Evolutionary conservation across 2,888 invertebrate species (phyloP), one percentile per base, ranked within the genome.

Genomic region (Chloromyia formosa): DNA sequence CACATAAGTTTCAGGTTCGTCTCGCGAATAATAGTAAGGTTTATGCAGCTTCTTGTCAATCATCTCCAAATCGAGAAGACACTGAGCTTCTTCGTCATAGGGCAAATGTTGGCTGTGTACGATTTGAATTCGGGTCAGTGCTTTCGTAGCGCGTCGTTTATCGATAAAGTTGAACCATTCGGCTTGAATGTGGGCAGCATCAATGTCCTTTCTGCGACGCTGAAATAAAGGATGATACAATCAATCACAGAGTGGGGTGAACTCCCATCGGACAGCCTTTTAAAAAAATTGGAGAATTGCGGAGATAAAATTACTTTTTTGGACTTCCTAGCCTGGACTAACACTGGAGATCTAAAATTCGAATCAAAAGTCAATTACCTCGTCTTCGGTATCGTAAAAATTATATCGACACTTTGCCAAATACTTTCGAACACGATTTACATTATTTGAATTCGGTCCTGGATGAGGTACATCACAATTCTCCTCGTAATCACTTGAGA

Each of bases 21-120:
- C 45, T 12, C 14, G 16, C 12, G 12, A n/a, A 42, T 73, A 75
- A 54, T 76, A 76, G 49, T 35, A 76, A 0, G 49, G 9, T 14
- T 22, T 56, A 56, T 76, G 54, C 18, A 76, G 53, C 56, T 76
- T 76, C 40, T 76, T 76, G 66, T 76, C 76, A 10, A 73, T 40
- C 10, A 75, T 75, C 73, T 76, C 76, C 61, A 76, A 42, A 58
- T 74, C 27, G 1, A 73, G 10, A 35, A 69, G 40, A 10, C 56
- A 16, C 61, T 73, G 40, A 42, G 76, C 74, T 27, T 73, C 68
- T 16, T 68, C 60, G 2, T 20, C 20, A n/a, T 56, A 14, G 12
- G 18, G 40, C 1, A 72, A 22, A 14, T 71, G 18, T 66, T 74
- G 45, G 10, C 10, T 12, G 53, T 62, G 7, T 22, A 76, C 49